These are phyloP conservation scores for Tipula lateralis DNA, from an alignment of 2,888 invertebrate species.

Conservation along the genomic window DNA sequence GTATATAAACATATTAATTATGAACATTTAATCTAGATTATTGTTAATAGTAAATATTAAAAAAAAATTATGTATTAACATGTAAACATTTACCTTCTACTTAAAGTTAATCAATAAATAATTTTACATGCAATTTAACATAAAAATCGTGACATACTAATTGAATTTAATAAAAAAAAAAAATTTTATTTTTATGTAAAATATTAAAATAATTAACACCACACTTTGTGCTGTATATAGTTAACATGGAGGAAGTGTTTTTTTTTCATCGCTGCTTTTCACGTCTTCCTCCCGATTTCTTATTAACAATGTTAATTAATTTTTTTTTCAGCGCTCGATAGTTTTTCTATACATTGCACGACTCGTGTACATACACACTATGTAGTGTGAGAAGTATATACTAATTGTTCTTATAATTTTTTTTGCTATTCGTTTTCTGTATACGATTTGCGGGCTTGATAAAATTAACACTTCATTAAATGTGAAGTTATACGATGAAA, in stretches of 20 bases:
- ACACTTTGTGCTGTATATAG: no score
- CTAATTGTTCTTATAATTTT: slow-evolving; percentile 9
- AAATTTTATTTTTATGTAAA: not conserved
- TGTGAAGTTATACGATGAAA: not conserved
- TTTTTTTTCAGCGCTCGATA: not conserved
- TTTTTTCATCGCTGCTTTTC: not conserved
- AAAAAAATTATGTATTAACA: not conserved
- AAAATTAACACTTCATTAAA: slow-evolving; percentile 24
- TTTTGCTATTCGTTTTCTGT: not conserved
- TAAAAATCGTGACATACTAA: not conserved
- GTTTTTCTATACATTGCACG: not conserved
- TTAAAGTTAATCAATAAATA: slow-evolving; percentile 2
- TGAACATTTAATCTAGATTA: not conserved
- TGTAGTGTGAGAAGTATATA: not conserved
- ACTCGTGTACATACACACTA: not conserved
- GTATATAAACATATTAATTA: not conserved
- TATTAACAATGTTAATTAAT: slow-evolving; percentile 15
- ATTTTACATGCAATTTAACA: slow-evolving; percentile 5
- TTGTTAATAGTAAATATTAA: not conserved
- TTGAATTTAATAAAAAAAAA: not conserved
- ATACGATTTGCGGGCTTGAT: slow-evolving; percentile 11
- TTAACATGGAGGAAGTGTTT: not conserved
- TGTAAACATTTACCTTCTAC: not conserved
- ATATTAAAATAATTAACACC: slow-evolving; percentile 1
- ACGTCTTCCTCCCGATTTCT: not conserved